These are phyloP conservation scores for Syngnathus acus DNA, from an alignment of 2,797 vertebrate genomes.

Conservation along the genomic window DNA sequence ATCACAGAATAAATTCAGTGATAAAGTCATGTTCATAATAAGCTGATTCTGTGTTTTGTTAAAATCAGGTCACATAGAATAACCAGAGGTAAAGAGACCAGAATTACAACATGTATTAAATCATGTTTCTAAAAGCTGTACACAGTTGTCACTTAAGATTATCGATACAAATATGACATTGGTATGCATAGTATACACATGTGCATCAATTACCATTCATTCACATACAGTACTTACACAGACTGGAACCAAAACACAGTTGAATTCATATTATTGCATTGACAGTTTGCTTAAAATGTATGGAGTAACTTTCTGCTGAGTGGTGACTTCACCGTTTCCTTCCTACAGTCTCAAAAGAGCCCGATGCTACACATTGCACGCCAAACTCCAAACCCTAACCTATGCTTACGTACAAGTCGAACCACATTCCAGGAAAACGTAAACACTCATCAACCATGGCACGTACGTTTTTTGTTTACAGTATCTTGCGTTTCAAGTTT, in stretches of 20 bases:
- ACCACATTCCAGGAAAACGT: constrained; percentile 46
- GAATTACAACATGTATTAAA: background rate
- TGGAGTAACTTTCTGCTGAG: constrained; percentile 32
- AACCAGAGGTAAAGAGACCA: background rate
- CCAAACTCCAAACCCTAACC: background rate
- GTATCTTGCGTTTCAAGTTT: constrained; percentile 46
- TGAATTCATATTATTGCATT: constrained; percentile 34
- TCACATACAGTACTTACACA: constrained; percentile 12
- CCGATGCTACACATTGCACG: background rate
- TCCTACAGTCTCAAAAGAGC: background rate
- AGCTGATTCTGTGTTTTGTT: constrained; percentile 13
- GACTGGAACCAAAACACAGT: constrained; percentile 13
- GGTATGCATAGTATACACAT: background rate
- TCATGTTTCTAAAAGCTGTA: background rate
- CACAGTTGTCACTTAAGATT: background rate
- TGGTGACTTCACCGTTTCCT: constrained; percentile 10
- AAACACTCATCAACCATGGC: constrained; percentile 28
- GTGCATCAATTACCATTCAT: constrained; percentile 5
- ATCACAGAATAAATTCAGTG: background rate
- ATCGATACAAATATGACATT: background rate
- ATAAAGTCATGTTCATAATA: constrained; percentile 26
- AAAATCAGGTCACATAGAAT: background rate
- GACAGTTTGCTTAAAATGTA: constrained; percentile 21
- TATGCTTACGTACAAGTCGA: constrained; percentile 34
- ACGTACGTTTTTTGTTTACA: constrained; percentile 30